These are phyloP conservation scores for Pseudochaenichthys georgianus DNA, from an alignment of 2,797 vertebrate species.

Conservation along the genomic window DNA sequence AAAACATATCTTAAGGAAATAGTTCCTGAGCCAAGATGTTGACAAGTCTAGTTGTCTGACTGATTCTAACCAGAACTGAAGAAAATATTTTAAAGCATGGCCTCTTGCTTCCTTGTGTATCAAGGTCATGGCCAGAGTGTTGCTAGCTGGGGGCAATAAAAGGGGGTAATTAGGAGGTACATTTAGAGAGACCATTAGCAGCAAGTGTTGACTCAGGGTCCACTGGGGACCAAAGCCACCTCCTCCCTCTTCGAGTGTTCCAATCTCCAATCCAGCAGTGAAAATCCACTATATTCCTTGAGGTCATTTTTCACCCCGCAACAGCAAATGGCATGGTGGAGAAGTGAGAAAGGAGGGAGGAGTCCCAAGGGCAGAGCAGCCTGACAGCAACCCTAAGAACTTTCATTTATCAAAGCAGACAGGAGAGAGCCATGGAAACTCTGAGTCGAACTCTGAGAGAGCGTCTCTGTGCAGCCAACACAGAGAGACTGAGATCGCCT, in stretches of 20 bases:
- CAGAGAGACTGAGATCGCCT: slow-evolving; percentile 52
- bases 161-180: slow-evolving; percentile 77
- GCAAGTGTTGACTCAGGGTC: slow-evolving; percentile 78
- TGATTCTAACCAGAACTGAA: slow-evolving; percentile 60
- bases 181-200: slow-evolving; percentile 82
- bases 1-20: too few species aligned
- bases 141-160: slow-evolving; percentile 72
- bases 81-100: slow-evolving; percentile 32
- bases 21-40: slow-evolving; percentile 21
- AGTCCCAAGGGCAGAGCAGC: slow-evolving; percentile 61
- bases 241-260: slow-evolving; percentile 74
- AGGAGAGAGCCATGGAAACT: slow-evolving; percentile 75
- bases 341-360: slow-evolving; percentile 70
- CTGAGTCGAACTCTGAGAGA: slow-evolving; percentile 57
- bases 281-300: slow-evolving; percentile 58
- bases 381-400: slow-evolving; percentile 77
- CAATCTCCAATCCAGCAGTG: slow-evolving; percentile 50
- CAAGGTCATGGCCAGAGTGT: slow-evolving; percentile 76
- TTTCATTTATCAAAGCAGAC: slow-evolving; percentile 75
- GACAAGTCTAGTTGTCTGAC: slow-evolving; percentile 19
- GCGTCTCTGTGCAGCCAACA: slow-evolving; percentile 46
- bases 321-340: slow-evolving; percentile 66
- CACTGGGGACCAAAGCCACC: slow-evolving; percentile 69
- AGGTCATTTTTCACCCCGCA: slow-evolving; percentile 79
- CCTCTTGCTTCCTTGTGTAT: slow-evolving; percentile 46